Base-by-base conservation (phyloP, 2,888 invertebrate species). In the Hyposoter dolosus region DNA sequence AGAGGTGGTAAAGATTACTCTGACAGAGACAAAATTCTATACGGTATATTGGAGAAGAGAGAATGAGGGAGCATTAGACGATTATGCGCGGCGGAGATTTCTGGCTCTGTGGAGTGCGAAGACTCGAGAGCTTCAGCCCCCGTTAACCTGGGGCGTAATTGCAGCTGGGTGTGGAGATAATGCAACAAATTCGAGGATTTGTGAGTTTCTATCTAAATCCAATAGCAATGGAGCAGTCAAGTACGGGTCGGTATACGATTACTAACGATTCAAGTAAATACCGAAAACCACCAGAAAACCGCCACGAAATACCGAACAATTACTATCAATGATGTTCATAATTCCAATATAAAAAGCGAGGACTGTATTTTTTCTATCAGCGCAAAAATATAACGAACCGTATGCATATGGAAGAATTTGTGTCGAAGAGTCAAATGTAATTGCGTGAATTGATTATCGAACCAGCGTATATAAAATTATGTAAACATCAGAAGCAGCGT, bases 1-100 rank as follows among this genome's bases (percentile, higher is more conserved):
- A 7, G 50, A 86, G 85, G 82, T 84, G 84, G 83, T 87, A 65
- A 84, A 89, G 89, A 91, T 91, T 91, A 91, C 88, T 91, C 89
- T 90, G 88, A 90, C 90, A 91, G 90, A 91, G 89, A 85, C 89
- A 79, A 90, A 90, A 91, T 91, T 89, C 90, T 45, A 86, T 81
- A 85, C 84, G 87, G 88, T 28, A 10, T 28, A 60, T 60, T 4
- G 35, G 82, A 71, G 32, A 43, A 65, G 66, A 75, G 47, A 65
- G 28, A 10, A 3, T 10, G 65, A 19, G 23, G 23, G 50, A 40
- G 50, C 12, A 47, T 72, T 77, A 47, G 63, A 47, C 68, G 71
- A 65, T 80, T 80, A 56, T 68, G 23, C 56, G 50, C 56, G 50
- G 35, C 56, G 50, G 45, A 74, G 56, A 68, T 65, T 60, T 28